phyloP scores from a whole-genome alignment of 2,113 vertebrate genomes.

The Hirundichthys speculiger region DNA sequence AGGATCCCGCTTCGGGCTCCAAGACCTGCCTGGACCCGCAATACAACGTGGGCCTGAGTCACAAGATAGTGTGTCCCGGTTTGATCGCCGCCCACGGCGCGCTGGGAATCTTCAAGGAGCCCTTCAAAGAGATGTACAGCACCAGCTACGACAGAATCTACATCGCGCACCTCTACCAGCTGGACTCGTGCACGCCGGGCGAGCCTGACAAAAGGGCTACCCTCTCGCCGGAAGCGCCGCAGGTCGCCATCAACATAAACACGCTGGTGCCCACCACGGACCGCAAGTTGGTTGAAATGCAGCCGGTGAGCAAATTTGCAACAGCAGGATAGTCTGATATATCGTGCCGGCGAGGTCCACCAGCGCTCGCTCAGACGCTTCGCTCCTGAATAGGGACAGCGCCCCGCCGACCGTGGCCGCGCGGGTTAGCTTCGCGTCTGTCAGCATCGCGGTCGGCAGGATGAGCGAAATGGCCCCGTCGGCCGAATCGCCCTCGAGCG shows the following conservation, averaged over 20 bases:
- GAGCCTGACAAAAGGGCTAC: neutral
- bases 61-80: neutral
- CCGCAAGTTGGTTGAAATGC: neutral
- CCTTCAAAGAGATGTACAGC: constrained; percentile 3
- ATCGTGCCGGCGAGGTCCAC: constrained; percentile 1
- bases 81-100: constrained; percentile 8
- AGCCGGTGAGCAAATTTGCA: neutral
- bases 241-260: constrained; percentile 6
- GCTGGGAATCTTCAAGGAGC: constrained; percentile 10
- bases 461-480: neutral
- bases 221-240: neutral
- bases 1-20: neutral
- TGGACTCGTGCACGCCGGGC: constrained; percentile 16
- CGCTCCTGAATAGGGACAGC: neutral
- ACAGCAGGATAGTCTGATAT: neutral
- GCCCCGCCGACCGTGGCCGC: neutral
- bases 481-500: too few relatives aligned
- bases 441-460: neutral
- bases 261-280: neutral
- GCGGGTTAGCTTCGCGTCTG: neutral
- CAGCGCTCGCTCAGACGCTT: neutral
- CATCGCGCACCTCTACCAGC: neutral
- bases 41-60: constrained; percentile 10
- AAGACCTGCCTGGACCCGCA: constrained; percentile 1
- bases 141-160: constrained; percentile 28